phyloP scores from a whole-genome alignment of 2,888 invertebrate genomes.

The Labia minor region DNA sequence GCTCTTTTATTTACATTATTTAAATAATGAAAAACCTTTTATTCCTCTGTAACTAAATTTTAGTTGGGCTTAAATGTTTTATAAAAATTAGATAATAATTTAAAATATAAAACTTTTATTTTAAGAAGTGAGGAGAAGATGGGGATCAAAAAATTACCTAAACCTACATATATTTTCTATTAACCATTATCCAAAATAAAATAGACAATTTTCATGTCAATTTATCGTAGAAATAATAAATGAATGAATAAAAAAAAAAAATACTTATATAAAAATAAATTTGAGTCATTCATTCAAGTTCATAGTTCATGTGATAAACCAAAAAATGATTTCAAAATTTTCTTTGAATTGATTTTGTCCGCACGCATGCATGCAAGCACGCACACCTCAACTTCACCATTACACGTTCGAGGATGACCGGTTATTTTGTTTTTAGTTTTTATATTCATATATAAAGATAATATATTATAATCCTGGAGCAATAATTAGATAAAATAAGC shows the following conservation, averaged over 20 bases:
- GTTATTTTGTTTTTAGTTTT: slow-evolving; percentile 4
- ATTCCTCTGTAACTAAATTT: too few species aligned
- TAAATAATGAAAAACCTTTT: too few species aligned
- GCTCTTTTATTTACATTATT: too few species aligned
- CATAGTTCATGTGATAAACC: background rate
- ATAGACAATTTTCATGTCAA: too few species aligned
- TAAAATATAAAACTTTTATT: too few species aligned
- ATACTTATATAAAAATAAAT: background rate
- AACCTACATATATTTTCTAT: too few species aligned
- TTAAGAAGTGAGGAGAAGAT: too few species aligned
- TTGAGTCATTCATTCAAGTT: background rate
- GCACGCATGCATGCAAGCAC: slow-evolving; percentile 2
- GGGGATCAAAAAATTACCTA: too few species aligned
- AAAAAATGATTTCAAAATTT: background rate
- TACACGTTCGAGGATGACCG: background rate
- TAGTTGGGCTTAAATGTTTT: too few species aligned
- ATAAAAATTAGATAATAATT: too few species aligned
- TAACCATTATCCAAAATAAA: too few species aligned
- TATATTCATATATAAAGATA: background rate
- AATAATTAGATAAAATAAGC: slow-evolving; percentile 8
- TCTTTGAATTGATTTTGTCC: slow-evolving; percentile 4
- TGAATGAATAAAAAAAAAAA: background rate
- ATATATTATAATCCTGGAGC: slow-evolving; percentile 1
- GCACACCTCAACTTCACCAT: background rate
- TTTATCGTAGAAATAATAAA: too few species aligned